These are phyloP conservation scores for Acrocyrtus sp. DNA, from an alignment of 2,888 invertebrate genomes.

Conservation along the genomic window DNA sequence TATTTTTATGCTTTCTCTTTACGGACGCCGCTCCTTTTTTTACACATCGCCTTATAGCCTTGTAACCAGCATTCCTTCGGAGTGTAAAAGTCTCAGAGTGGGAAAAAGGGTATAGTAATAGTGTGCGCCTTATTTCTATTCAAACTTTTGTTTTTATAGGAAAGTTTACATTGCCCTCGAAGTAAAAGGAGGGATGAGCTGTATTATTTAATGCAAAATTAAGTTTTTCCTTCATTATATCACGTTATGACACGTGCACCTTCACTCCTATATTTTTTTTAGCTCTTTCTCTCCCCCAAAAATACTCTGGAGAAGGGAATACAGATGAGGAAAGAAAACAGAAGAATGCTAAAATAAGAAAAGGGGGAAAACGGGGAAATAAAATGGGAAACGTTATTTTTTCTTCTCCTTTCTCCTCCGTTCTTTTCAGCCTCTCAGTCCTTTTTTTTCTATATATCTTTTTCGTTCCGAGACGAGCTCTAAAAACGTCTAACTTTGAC, in stretches of 20 bases:
- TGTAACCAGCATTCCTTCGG: too few relatives aligned
- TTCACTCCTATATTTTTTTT: constrained; percentile 15
- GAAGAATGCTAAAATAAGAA: constrained; percentile 47
- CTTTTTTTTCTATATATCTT: neutral
- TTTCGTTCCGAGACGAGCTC: neutral
- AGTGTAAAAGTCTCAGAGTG: too few relatives aligned
- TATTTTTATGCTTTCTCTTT: too few relatives aligned
- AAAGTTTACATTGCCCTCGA: too few relatives aligned
- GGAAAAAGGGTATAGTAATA: too few relatives aligned
- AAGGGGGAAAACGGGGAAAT: constrained; percentile 46
- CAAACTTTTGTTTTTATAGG: too few relatives aligned
- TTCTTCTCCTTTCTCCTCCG: neutral
- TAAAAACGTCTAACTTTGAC: constrained; percentile 37
- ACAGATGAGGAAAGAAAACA: constrained; percentile 38
- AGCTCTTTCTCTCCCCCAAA: constrained; percentile 4
- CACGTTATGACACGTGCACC: constrained; percentile 43
- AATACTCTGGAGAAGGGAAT: constrained; percentile 34
- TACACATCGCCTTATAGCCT: too few relatives aligned
- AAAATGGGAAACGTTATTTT: constrained; percentile 45
- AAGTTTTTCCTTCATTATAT: constrained; percentile 18
- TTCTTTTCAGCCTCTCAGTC: neutral
- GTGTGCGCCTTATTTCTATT: too few relatives aligned
- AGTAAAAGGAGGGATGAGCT: neutral
- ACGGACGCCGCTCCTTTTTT: too few relatives aligned
- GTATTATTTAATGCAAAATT: too few relatives aligned